Base-by-base conservation (phyloP, 2,888 invertebrate genomes). In the Brenthis ino region DNA sequence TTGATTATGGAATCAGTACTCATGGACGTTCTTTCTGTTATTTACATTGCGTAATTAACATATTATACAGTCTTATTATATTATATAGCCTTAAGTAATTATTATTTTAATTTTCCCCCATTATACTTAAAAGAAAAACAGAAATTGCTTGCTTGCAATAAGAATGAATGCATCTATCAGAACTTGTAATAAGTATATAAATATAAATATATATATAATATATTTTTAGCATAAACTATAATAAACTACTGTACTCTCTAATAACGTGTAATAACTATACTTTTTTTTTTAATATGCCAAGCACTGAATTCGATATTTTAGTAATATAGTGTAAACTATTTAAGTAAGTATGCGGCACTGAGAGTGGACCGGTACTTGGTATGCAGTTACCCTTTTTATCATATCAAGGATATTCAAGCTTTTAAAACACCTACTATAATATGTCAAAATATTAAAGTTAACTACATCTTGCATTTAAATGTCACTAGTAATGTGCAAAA, bases 341-440 rank as follows among this genome's bases (percentile, higher is more conserved):
- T 53, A 53, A 0, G 20, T 63, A 63, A 20, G 20, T 20, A 20
- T 50, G 20, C 14, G 51, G n/a, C 54, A 54, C 54, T 66, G 28
- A 60, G 28, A 64, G 65, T 65, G 53, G 56, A 66, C 66, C 51
- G 47, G 48, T 56, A 37, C 47, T 56, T 47, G 71, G 67, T 69
- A 69, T 72, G 71, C 65, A 54, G 71, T 67, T 72, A 65, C 67
- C 69, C 71, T 68, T 71, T 70, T 68, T 70, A 65, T 50, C 48
- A 63, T 63, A 57, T 63, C 66, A 65, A 69, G 66, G 66, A 63
- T 66, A 33, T 69, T 63, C 57, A 56, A 57, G 51, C 69, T 58
- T 69, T 69, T 55, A 61, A 48, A 63, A 24, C 67, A 61, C 55
- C 67, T 56, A 63, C 56, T 63, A 3, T 37, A 16, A 13, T 56